Base-by-base conservation (phyloP, 2,888 invertebrate species). In the Cheilosia variabilis region DNA sequence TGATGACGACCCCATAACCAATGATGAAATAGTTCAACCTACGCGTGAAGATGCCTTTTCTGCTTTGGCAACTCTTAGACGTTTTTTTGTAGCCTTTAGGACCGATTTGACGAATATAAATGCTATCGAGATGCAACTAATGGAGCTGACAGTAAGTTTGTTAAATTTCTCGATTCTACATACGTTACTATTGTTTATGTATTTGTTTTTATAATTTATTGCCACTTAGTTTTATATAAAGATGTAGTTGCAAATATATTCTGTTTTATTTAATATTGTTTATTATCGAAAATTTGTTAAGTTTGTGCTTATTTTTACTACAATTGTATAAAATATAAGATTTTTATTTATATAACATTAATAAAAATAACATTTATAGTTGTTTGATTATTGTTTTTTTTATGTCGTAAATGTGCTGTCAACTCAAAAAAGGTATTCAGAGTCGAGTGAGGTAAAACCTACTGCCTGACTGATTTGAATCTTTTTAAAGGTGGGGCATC, bases 301-400 rank as follows among this genome's bases (percentile, higher is more conserved):
- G 86, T 86, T 86, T 86, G 76, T 72, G 55, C 45, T 77, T 72
- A 73, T 84, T 80, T 75, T 50, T 47, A 52, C 53, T 62, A 31
- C 50, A 57, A 60, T 72, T 73, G 71, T 82, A 75, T 69, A 50
- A 17, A 78, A 83, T 62, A 34, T 65, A 83, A 78, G 69, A 62
- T 34, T 65, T 55, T 79, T 76, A 73, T 84, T 90, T 89, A 90
- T 89, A 41, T 58, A 43, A 19, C 7, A 6, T 31, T 57, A 47
- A 88, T 43, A 52, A 52, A 27, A 15, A 19, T 55, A 55, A 50
- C 34, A 37, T 27, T 13, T 41, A 53, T 4, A 52, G 22, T 22
- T 68, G 17, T 90, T 89, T 89, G 89, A 89, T 89, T 89, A 90
- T 89, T 88, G 1, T 22, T 89, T 87, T 89, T 89, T 87, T 88